Evolutionary conservation across 1,140 invertebrate genomes (phyloP).

Genomic region (Rhagoletis pomonella): DNA sequence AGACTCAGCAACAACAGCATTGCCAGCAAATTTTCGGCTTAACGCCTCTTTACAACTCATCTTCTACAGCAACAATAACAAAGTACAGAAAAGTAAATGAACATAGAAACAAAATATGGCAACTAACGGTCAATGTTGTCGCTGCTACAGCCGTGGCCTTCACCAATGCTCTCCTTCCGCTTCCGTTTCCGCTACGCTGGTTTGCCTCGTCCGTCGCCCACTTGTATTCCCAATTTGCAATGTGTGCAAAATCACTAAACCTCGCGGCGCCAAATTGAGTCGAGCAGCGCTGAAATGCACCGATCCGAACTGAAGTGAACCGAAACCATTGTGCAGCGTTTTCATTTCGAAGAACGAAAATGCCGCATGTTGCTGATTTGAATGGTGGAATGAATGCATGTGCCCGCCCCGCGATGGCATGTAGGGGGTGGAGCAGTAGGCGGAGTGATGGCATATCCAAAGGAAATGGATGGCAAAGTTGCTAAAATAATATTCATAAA

Average conservation of each 20-base stretch:
- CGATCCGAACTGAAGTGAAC: not conserved
- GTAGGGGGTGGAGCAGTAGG: not conserved
- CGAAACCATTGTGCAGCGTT: not conserved
- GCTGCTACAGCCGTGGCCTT: not conserved
- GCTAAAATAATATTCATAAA: slow-evolving; percentile 47
- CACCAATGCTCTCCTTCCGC: slow-evolving; percentile 12
- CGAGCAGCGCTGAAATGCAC: not conserved
- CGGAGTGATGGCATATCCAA: not conserved
- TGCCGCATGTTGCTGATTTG: slow-evolving; percentile 31
- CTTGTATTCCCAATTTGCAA: not conserved
- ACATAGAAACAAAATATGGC: not conserved
- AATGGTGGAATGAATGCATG: not conserved
- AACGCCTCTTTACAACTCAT: slow-evolving; percentile 7
- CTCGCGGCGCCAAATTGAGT: not conserved
- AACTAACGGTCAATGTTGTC: not conserved
- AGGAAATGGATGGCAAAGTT: slow-evolving; percentile 43
- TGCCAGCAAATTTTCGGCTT: not conserved
- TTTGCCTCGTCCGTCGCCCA: not conserved
- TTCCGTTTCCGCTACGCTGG: slow-evolving; percentile 25
- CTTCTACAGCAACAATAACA: not conserved
- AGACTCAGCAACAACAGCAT: not conserved
- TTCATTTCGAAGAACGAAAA: slow-evolving; percentile 44
- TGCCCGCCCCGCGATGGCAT: not conserved
- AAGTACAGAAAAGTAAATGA: not conserved
- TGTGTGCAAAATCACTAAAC: slow-evolving; percentile 25